phyloP scores from a whole-genome alignment of 2,797 vertebrate species.

The Anguilla pacifica region DNA sequence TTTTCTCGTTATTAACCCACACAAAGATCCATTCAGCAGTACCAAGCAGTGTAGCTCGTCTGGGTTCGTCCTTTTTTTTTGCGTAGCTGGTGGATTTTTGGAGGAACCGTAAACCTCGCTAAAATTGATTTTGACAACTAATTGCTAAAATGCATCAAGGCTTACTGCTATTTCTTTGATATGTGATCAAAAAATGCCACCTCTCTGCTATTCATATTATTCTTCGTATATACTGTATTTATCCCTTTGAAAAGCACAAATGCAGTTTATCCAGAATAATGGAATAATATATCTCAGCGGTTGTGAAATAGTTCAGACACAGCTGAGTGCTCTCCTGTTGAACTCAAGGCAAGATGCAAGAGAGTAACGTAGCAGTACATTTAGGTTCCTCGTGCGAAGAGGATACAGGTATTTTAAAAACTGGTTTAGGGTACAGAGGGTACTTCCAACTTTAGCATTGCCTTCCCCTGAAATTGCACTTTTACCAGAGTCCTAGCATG shows the following conservation, averaged over 20 bases:
- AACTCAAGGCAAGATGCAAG: background rate
- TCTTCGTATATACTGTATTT: background rate
- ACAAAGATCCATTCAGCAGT: slow-evolving; percentile 9
- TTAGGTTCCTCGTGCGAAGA: background rate
- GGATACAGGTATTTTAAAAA: background rate
- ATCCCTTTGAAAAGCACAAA: background rate
- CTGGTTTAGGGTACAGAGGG: background rate
- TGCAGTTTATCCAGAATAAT: background rate
- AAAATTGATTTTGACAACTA: background rate
- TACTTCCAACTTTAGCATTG: background rate
- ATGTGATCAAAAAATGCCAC: background rate
- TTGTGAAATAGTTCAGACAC: background rate
- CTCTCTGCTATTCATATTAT: background rate
- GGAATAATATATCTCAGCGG: background rate
- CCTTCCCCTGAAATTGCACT: background rate
- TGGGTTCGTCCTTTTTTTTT: background rate
- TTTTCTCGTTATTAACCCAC: slow-evolving; percentile 10
- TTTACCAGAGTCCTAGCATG: background rate
- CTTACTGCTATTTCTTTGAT: background rate
- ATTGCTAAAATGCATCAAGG: background rate
- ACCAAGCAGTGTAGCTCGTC: background rate
- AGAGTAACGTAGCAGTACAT: background rate
- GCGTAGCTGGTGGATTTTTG: slow-evolving; percentile 27
- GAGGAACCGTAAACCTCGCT: background rate
- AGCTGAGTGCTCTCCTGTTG: background rate